Base-by-base conservation (phyloP, 2,797 vertebrate species). In the Chromobotia macracanthus region DNA sequence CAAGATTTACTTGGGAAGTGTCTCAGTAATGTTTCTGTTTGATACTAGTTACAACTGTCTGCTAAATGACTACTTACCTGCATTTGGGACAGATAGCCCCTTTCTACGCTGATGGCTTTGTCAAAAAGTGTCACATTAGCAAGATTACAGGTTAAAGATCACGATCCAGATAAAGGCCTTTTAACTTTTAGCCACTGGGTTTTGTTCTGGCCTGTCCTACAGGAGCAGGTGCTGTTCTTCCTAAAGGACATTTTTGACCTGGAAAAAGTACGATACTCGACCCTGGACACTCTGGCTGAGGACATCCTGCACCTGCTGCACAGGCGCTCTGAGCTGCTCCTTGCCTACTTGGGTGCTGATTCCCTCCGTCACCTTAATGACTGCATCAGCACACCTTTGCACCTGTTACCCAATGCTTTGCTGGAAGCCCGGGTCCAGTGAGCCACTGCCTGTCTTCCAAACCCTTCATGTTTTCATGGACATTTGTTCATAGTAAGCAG, bases 181-280 rank as follows among this genome's bases (percentile, higher is more conserved):
- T 38, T 38, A 38, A 38, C 35, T 38, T 38, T 38, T 38, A 38
- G 35, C 35, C 6, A 44, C 41, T 35, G 15, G 18, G 53, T 38
- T 15, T 16, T 23, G 19, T 64, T 21, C 23, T 28, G 16, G 9
- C 41, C 23, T 28, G 16, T 7, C 35, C 15, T 25, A 6, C 79
- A 98, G 97, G 96, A 97, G 85, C 96, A 98, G 90, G 95, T 99
- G 87, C 89, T 97, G 83, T 92, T 93, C 90, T 98, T 99, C 89
- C 93, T 99, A 67, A 98, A 95, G 88, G 97, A 99, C 90, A 95
- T 99, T 80, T 99, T 99, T 72, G 97, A 99, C 84, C 93, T 97
- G 85, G 97, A 99, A 67, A 99, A 98, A 86, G 97, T 98, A 44
- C 93, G 97, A 0, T 99, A 97, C 89, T 93, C 90, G 0, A 94